Base-by-base conservation (phyloP, 2,888 invertebrate genomes). In the Panzeria rudis region DNA sequence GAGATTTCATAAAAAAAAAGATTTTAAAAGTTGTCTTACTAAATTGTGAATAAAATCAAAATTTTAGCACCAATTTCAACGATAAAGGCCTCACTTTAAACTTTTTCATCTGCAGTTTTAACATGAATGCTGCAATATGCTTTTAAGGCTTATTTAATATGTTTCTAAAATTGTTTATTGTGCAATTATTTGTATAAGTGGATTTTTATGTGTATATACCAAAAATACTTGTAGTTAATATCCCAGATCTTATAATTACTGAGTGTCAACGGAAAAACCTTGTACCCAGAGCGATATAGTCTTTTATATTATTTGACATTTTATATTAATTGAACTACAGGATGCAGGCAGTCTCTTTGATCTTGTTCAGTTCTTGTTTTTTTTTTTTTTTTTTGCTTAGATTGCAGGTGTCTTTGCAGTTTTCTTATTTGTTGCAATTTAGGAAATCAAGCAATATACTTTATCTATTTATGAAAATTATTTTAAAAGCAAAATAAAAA, bases 261-360 rank as follows among this genome's bases (percentile, higher is more conserved):
- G 47, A 56, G n/a, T 66, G 64, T 71, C 69, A 83, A 75, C 64
- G 82, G 61, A 64, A 78, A 64, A 83, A 77, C 66, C 77, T 77
- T 72, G 80, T 41, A 61, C 25, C 8, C 23, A 52, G 17, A 61
- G 23, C 29, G 50, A 47, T 25, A 62, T 52, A 62, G 11, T 38
- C 35, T 62, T 62, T 62, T 25, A 69, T 38, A 29, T 25, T 23
- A 50, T 56, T 77, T 76, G 38, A 56, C 56, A 32, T n/a, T n/a
- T n/a, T n/a, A n/a, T n/a, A n/a, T n/a, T n/a, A n/a, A n/a, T n/a
- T 59, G 13, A 59, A 25, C 17, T 1, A 35, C 23, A 47, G 25
- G 23, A 20, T 35, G 59, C 54, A 56, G 9, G 47, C 54, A 56
- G 32, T 38, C n/a, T 52, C 41, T 76, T 38, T 54, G 44, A 54